These are phyloP conservation scores for Stylophora pistillata DNA, from an alignment of 64 coral and sea anemone genomes.

Conservation along the genomic window DNA sequence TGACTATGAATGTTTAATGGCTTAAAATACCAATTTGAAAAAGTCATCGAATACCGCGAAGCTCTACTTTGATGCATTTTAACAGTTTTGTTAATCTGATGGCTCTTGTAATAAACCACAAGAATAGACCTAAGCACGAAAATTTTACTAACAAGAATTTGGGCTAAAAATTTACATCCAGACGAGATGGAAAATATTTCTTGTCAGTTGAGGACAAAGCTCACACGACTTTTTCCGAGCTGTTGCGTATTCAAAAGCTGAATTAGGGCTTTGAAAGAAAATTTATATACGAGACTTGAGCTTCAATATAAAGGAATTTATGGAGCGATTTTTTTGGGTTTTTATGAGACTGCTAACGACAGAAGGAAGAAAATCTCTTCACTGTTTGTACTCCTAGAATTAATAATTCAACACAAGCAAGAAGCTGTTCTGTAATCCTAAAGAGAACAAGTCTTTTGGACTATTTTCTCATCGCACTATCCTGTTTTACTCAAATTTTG, in stretches of 20 bases:
- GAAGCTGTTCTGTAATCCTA: constrained; percentile 23
- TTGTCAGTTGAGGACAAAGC: constrained; percentile 2
- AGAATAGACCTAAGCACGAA: background rate
- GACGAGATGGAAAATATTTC: background rate
- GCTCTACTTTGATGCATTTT: constrained; percentile 5
- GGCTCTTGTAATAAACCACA: background rate
- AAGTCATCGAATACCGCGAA: constrained; percentile 41
- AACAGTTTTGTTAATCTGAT: constrained; percentile 5
- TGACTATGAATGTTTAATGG: constrained; percentile 64
- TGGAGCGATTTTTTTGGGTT: background rate
- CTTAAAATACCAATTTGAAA: constrained; percentile 69
- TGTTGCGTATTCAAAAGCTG: background rate
- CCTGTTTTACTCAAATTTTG: background rate
- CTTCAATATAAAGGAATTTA: too few species aligned
- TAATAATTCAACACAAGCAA: constrained; percentile 40
- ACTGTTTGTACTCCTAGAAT: constrained; percentile 36
- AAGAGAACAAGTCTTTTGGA: background rate
- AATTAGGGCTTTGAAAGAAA: too few species aligned
- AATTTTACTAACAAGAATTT: background rate
- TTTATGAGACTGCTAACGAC: background rate
- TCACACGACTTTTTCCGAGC: background rate
- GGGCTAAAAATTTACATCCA: background rate
- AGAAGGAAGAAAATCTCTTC: constrained; percentile 21
- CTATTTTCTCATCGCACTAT: background rate
- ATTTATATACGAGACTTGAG: too few species aligned